Evolutionary conservation across 2,797 vertebrate species (phyloP).

Genomic region (Naso thynnoides): DNA sequence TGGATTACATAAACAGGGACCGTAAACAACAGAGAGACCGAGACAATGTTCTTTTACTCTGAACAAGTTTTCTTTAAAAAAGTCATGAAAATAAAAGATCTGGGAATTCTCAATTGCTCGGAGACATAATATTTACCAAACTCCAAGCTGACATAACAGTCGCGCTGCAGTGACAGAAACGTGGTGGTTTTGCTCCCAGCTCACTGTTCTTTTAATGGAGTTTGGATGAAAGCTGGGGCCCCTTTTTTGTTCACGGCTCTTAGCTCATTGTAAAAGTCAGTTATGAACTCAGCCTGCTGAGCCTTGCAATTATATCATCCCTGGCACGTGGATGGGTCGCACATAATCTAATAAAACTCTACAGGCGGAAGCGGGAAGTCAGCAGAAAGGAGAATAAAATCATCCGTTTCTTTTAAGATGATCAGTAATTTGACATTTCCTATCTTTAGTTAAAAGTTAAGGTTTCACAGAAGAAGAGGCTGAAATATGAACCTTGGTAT

Average conservation of each 20-base stretch:
- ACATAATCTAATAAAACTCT: conserved; percentile 28
- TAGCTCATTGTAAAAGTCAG: conserved; percentile 61
- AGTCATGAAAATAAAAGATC: conserved; percentile 39
- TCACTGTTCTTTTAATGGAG: conserved; percentile 42
- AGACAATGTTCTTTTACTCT: conserved; percentile 21
- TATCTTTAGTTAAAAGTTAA: conserved; percentile 18
- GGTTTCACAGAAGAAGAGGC: conserved; percentile 1
- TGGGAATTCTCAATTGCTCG: conserved; percentile 56
- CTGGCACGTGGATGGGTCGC: conserved; percentile 38
- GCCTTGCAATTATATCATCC: conserved; percentile 54
- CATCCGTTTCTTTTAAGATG: conserved; percentile 2
- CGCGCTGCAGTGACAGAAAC: conserved; percentile 43
- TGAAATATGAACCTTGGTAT: conserved; percentile 21
- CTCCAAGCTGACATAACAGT: conserved; percentile 61
- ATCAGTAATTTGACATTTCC: background rate
- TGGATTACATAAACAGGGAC: conserved; percentile 42
- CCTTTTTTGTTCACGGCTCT: conserved; percentile 43
- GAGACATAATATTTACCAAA: conserved; percentile 75
- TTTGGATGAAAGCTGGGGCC: conserved; percentile 38
- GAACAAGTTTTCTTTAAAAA: conserved; percentile 35
- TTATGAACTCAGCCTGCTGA: conserved; percentile 45
- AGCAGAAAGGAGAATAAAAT: background rate
- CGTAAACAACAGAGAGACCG: conserved; percentile 42
- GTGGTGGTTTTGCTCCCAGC: conserved; percentile 47
- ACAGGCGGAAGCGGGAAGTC: conserved; percentile 13